These are phyloP conservation scores for Datnioides undecimradiatus DNA, from an alignment of 2,113 vertebrate species.

Conservation along the genomic window DNA sequence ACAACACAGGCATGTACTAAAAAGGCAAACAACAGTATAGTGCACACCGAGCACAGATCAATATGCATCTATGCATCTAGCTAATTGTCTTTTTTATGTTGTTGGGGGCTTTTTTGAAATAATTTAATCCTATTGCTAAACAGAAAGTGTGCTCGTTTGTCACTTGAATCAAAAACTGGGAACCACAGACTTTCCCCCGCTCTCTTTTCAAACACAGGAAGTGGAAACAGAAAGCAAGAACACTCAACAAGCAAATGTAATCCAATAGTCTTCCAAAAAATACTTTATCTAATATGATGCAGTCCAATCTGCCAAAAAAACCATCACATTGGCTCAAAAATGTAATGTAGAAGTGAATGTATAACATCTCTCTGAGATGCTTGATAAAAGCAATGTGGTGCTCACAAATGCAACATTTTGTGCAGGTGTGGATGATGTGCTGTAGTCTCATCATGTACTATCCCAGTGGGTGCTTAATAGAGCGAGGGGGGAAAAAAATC, in stretches of 20 bases:
- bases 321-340: neutral
- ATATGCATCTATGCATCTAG: no score
- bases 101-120: no score
- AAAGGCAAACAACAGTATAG: neutral
- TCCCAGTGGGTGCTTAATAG: neutral
- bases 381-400: neutral
- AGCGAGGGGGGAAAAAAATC: no score
- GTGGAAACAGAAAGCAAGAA: neutral
- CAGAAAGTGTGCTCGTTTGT: neutral
- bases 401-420: constrained; percentile 1
- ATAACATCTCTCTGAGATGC: neutral
- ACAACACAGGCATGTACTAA: neutral
- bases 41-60: neutral
- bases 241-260: neutral
- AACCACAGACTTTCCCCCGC: neutral
- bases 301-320: neutral
- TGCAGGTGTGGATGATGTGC: constrained; percentile 13
- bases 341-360: neutral
- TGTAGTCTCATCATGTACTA: constrained; percentile 16
- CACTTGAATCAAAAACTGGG: neutral
- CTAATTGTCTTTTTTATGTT: no score
- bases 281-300: neutral
- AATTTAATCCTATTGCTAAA: no score
- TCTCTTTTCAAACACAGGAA: neutral
- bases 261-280: constrained; percentile 7